Evolutionary conservation across 1,140 invertebrate species (phyloP), one percentile per base, ranked within the genome.

Genomic region (Episyrphus balteatus): DNA sequence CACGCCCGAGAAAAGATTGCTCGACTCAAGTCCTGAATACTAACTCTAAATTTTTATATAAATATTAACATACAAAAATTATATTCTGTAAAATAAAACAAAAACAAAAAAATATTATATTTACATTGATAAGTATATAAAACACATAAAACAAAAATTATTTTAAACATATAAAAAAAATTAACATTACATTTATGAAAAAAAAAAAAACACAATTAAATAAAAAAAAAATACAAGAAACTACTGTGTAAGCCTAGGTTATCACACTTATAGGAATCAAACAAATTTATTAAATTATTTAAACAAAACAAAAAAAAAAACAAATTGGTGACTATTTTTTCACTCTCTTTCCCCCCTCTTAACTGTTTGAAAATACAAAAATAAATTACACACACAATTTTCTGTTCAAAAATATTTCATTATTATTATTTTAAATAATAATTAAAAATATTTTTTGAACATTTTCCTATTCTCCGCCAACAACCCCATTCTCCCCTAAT

Each of bases 1-100:
- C 40, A 75, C 74, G 43, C 73, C 75, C 17, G 75, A 77, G 51
- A 78, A 78, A 60, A 62, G 74, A 30, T 62, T 78, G 50, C 66
- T 78, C 44, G 74, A 75, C 56, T 67, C 71, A 45, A 71, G 66
- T 59, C 66, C 68, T 48, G 74, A 74, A 50, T 73, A 70, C 56
- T 74, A 60, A 59, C 21, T 26, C 21, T 26, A 26, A 26, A 26
- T 8, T 26, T 26, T 26, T 14, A 8, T 18, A 46, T 11, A 46
- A 34, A 26, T 26, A 26, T 26, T 26, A 26, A 26, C 8, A 26
- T n/a, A 38, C 17, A 17, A 2, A 19, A 38, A 14, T 6, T 38
- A 17, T 19, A 51, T 46, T 38, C 31, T 33, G 53, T 47, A 51
- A 43, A 43, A 30, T 12, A 43, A 30, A 43, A 30, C 21, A 13